These are phyloP conservation scores for Brachyhypopomus gauderio DNA, from an alignment of 2,113 vertebrate species.

Conservation along the genomic window DNA sequence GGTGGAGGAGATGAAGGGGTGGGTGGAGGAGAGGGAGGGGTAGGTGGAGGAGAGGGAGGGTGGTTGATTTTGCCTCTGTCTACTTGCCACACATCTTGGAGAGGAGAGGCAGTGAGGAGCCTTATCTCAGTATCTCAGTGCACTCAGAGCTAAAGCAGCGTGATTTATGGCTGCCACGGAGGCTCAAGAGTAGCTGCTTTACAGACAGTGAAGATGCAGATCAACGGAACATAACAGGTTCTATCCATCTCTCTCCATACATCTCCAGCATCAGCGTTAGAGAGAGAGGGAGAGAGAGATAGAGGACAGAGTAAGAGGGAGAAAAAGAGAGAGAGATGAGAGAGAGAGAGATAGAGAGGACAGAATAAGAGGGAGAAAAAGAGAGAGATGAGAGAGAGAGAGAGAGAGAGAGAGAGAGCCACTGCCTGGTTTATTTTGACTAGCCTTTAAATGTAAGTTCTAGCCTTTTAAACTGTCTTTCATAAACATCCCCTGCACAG, in stretches of 20 bases:
- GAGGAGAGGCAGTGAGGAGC: slow-evolving; percentile 11
- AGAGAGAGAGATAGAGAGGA: neutral
- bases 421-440: slow-evolving; percentile 1
- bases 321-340: too few species aligned
- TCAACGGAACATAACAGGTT: slow-evolving; percentile 65
- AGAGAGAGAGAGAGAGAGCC: neutral
- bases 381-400: neutral
- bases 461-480: neutral
- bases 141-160: neutral
- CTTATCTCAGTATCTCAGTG: neutral
- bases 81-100: slow-evolving; percentile 6
- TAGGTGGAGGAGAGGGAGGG: slow-evolving; percentile 38
- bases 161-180: slow-evolving; percentile 52
- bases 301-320: too few species aligned
- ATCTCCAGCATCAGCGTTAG: slow-evolving; percentile 37
- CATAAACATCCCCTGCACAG: slow-evolving; percentile 3
- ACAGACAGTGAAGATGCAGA: slow-evolving; percentile 67
- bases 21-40: slow-evolving; percentile 18
- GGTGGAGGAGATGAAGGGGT: too few species aligned
- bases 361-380: neutral
- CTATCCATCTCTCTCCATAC: slow-evolving; percentile 68
- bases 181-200: slow-evolving; percentile 47
- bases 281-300: neutral
- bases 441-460: slow-evolving; percentile 1
- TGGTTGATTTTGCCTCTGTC: neutral